These are phyloP conservation scores for Pollenia angustigena DNA, from an alignment of 2,888 invertebrate species.

Conservation along the genomic window DNA sequence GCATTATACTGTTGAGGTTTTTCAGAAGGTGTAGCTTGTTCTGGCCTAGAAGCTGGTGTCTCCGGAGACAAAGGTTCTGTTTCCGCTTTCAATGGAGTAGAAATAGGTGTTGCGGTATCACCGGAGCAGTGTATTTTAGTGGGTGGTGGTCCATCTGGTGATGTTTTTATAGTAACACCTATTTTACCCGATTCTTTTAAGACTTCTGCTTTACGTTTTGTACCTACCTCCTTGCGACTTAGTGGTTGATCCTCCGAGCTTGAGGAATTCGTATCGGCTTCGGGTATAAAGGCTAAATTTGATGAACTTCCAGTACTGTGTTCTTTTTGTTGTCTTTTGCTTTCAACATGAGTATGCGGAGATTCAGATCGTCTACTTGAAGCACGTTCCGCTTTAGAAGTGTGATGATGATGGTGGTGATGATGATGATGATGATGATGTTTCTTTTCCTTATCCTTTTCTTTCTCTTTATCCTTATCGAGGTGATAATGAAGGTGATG, in stretches of 20 bases:
- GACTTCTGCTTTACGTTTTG: conserved; percentile 94
- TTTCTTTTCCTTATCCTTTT: conserved; percentile 81
- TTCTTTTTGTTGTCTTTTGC: conserved; percentile 75
- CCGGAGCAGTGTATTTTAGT: conserved; percentile 75
- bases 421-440: conserved; percentile 77
- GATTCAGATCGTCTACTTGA: conserved; percentile 83
- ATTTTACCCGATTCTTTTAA: conserved; percentile 95
- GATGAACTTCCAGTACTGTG: conserved; percentile 76
- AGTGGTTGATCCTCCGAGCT: conserved; percentile 87
- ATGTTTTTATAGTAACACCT: conserved; percentile 94
- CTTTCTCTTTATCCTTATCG: conserved; percentile 76
- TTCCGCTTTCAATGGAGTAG: conserved; percentile 81
- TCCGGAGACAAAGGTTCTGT: conserved; percentile 81
- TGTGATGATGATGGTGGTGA: conserved; percentile 78
- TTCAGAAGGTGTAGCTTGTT: conserved; percentile 81
- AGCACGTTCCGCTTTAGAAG: conserved; percentile 79
- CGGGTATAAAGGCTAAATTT: conserved; percentile 81
- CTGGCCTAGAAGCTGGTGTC: conserved; percentile 84
- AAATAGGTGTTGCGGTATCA: conserved; percentile 84
- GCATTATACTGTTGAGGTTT: conserved; percentile 76
- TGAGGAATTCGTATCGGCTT: conserved; percentile 85
- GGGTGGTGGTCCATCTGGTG: conserved; percentile 83
- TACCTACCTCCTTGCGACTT: conserved; percentile 86
- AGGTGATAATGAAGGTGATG: conserved; percentile 75
- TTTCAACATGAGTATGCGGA: conserved; percentile 76